Base-by-base conservation (phyloP, 2,888 invertebrate species). In the Bellardia pandia region DNA sequence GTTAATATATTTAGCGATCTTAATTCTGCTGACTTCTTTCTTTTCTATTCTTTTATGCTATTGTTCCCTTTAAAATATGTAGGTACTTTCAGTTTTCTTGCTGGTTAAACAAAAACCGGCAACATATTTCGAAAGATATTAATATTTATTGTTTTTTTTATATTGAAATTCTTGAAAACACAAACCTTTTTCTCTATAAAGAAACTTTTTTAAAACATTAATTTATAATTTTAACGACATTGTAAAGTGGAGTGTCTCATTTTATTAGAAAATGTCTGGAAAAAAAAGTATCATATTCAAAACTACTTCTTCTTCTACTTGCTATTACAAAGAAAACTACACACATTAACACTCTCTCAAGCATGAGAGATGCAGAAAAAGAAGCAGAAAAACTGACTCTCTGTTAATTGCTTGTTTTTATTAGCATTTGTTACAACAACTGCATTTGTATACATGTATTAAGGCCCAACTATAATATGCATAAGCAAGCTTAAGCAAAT, bases 331-430 rank as follows among this genome's bases (percentile, higher is more conserved):
- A 42, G 53, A 76, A 76, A 53, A 64, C 23, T 13, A 14, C 51
- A 66, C n/a, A 13, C 40, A 53, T 30, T 53, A 5, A 37, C 53
- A 14, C 23, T 33, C n/a, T 33, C 4, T 48, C n/a, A 23, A 30
- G 33, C 56, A 33, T 58, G 60, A 0, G 9, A 75, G 16, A 45
- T 48, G 13, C 13, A 30, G 53, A 16, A 51, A 9, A 51, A 53
- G 51, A 40, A 8, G 33, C 14, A 33, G 7, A 33, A 33, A 77
- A 85, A 75, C 45, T 60, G 69, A 76, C 64, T 79, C 45, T 76
- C 62, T 80, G 64, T 80, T 85, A 85, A 85, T 85, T 80, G 80
- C 53, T 76, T 58, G 66, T 80, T 85, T 85, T 76, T 56, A n/a
- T n/a, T 51, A 72, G 51, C n/a, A 80, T 42, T 72, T 72, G 62